Base-by-base conservation (phyloP, 2,888 invertebrate species). In the Heliothis peltigera region DNA sequence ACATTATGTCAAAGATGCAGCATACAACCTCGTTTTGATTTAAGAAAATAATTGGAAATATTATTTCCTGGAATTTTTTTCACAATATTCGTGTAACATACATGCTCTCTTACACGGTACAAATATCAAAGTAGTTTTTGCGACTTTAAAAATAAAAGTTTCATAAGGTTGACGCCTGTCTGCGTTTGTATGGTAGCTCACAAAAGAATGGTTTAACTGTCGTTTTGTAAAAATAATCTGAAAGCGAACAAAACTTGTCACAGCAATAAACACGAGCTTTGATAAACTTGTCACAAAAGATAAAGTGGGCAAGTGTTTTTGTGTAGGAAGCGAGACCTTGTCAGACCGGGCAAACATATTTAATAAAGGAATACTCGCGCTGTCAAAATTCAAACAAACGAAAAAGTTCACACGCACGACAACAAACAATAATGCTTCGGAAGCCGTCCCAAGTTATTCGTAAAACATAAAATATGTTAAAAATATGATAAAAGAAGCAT, bases 401-500 rank as follows among this genome's bases (percentile, higher is more conserved):
- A 59, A 57, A 35, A 44, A 64, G 28, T 64, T 60, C 46, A 47
- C 59, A 57, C 70, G 39, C 47, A 60, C 54, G 43, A 46, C 54
- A 57, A 73, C 54, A 70, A 70, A 65, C 54, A 60, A 57, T 64
- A 58, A 74, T 70, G 28, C 61, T 55, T 53, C 49, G 47, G 28
- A 62, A 56, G 42, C 52, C 43, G 49, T 48, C 49, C 48, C 49
- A 59, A 66, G 42, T 61, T 74, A 70, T 74, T 78, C 72, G 55
- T 72, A 19, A 68, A 68, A 65, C 58, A 47, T 78, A 62, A 77
- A 75, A 64, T 77, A 76, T 77, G 77, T 60, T 28, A 77, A 74
- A 76, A 67, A 70, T 70, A 75, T 77, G 68, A 58, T 68, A 68
- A 71, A 59, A 62, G 51, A 61, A 65, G 22, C 54, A 60, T 69